Percentiles rank a stretch among this genome's conserved stretches.
These are phyloP conservation scores for Cydia fagiglandana DNA, from an alignment of 1,140 invertebrate species.

Conservation along the genomic window DNA sequence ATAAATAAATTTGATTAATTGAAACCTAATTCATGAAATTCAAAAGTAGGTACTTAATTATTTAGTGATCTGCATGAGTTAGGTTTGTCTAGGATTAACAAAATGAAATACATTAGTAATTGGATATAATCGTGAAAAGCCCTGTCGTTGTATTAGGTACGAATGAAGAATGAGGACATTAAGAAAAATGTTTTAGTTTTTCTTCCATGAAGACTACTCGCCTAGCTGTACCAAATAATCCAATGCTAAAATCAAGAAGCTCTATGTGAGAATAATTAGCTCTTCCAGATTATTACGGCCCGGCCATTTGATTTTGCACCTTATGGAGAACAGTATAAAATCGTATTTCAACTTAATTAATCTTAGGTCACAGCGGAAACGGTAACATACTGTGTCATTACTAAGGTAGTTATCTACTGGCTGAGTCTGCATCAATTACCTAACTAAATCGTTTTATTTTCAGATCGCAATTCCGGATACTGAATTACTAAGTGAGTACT, in stretches of 20 bases:
- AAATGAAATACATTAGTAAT: too few species aligned
- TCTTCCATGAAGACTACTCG: too few species aligned
- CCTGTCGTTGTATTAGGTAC: too few species aligned
- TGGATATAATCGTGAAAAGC: too few species aligned
- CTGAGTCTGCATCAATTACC: not conserved
- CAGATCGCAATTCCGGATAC: not conserved
- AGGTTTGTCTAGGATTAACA: too few species aligned
- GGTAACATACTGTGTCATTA: not conserved
- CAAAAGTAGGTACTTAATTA: too few species aligned
- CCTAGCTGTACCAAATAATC: not conserved
- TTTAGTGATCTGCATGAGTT: too few species aligned
- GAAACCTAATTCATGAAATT: too few species aligned
- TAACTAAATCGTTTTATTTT: slow-evolving; percentile 6
- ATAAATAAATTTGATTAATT: too few species aligned
- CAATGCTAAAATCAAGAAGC: not conserved
- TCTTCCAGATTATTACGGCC: not conserved
- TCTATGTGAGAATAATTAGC: not conserved
- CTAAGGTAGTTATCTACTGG: not conserved
- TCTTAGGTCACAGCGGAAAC: slow-evolving; percentile 4
- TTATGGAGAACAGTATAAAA: not conserved
- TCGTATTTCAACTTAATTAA: not conserved
- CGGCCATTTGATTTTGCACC: not conserved
- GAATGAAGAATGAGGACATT: too few species aligned
- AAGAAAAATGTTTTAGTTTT: too few species aligned
- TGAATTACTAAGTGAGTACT: not conserved